Percentiles rank a stretch among this genome's conserved stretches.
Evolutionary conservation across 2,113 vertebrate species (phyloP).

Genomic region (Megaceryle maxima): DNA sequence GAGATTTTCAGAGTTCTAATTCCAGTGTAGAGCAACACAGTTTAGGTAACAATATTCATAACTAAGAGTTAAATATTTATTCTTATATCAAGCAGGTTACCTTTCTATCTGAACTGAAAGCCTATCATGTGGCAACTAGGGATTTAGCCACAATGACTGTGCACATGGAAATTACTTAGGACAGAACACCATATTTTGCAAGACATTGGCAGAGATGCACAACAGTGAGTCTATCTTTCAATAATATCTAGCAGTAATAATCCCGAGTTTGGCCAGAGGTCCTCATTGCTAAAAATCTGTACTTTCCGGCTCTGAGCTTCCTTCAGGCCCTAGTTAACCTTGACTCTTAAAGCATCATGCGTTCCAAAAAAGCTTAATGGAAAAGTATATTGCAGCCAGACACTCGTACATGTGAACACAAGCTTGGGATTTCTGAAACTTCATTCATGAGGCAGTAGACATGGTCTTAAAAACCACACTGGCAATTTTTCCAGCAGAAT

Average conservation of each 20-base stretch:
- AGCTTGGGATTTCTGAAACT: background rate
- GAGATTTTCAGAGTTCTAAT: background rate
- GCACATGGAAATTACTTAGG: background rate
- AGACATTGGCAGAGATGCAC: background rate
- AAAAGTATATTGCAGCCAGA: background rate
- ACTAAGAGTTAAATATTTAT: background rate
- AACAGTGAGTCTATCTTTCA: background rate
- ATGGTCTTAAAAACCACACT: background rate
- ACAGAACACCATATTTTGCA: background rate
- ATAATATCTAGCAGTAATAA: background rate
- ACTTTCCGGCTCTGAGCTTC: slow-evolving; percentile 12
- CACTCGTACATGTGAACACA: background rate
- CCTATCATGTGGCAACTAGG: background rate
- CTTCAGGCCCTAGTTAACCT: slow-evolving; percentile 54
- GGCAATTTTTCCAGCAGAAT: background rate
- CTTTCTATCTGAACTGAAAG: background rate
- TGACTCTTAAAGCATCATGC: background rate
- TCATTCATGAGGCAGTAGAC: background rate
- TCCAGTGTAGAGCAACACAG: background rate
- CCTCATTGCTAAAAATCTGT: background rate
- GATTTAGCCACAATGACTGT: background rate
- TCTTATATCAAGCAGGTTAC: background rate
- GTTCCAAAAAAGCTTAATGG: slow-evolving; percentile 1
- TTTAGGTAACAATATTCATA: background rate
- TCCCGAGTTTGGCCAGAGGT: background rate